Conservation (phyloP, 2,888 invertebrate species). For the Neria commutata region DNA sequence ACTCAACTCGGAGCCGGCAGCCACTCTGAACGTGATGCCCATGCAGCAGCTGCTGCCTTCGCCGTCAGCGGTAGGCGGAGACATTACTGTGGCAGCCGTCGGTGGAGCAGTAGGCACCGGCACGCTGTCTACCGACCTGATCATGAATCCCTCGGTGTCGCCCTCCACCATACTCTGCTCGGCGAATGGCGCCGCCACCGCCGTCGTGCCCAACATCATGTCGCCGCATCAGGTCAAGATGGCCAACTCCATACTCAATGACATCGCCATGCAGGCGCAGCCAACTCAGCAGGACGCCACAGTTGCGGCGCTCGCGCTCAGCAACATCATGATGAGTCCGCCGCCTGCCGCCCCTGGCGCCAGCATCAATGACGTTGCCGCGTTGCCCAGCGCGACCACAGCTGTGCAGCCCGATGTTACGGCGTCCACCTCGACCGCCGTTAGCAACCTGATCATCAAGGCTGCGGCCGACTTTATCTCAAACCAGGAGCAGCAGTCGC, state of each 20-base stretch:
- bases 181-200: conserved; percentile 53
- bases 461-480: conserved; percentile 75
- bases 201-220: conserved; percentile 55
- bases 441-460: conserved; percentile 74
- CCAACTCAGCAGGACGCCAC: conserved; percentile 56
- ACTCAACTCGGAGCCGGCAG: conserved; percentile 58
- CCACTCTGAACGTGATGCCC: conserved; percentile 49
- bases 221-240: conserved; percentile 59
- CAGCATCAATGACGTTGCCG: conserved; percentile 33
- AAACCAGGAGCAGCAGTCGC: conserved; percentile 67
- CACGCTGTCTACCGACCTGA: conserved; percentile 64
- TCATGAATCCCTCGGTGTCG: conserved; percentile 68
- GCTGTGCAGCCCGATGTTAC: conserved; percentile 53
- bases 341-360: conserved; percentile 37
- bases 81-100: conserved; percentile 42
- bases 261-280: conserved; percentile 55
- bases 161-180: conserved; percentile 67
- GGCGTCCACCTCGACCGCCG: conserved; percentile 61
- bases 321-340: conserved; percentile 59
- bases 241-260: conserved; percentile 57
- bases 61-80: conserved; percentile 19
- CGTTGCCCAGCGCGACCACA: conserved; percentile 43
- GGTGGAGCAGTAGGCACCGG: conserved; percentile 23
- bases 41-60: conserved; percentile 46
- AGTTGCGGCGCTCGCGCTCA: conserved; percentile 55